Conservation (phyloP, 2,888 invertebrate species). For the Drosophila hawaiiensis region DNA sequence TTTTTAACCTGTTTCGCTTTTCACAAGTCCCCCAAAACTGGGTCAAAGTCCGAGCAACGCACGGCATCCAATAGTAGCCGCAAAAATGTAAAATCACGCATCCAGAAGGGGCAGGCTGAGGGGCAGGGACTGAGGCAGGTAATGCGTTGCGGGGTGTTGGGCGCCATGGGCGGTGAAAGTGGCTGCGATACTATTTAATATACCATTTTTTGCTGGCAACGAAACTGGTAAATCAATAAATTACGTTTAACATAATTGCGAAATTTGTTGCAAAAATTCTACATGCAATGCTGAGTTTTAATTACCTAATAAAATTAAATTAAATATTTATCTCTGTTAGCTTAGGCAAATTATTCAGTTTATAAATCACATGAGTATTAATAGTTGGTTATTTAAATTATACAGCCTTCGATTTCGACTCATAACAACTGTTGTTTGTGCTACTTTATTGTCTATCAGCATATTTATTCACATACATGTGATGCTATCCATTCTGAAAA, state of each 20-base stretch:
- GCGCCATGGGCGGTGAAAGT: neutral
- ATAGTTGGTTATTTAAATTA: neutral
- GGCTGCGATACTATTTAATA: constrained; percentile 1
- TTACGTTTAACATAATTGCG: neutral
- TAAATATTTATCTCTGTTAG: neutral
- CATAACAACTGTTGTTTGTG: neutral
- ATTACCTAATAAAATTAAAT: neutral
- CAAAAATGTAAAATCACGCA: constrained; percentile 48
- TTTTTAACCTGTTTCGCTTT: constrained; percentile 66
- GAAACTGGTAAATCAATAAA: constrained; percentile 3
- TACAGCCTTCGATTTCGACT: neutral
- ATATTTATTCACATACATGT: neutral
- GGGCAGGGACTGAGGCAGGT: neutral
- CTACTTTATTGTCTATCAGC: neutral
- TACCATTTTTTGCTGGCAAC: neutral
- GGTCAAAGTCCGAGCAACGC: constrained; percentile 55
- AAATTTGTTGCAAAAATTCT: neutral
- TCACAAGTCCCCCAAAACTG: constrained; percentile 57
- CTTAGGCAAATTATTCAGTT: neutral
- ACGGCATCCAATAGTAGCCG: constrained; percentile 10
- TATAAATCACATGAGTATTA: neutral
- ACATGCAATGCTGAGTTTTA: no score
- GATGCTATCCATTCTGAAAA: neutral
- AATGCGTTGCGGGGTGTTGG: neutral
- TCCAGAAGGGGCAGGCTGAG: neutral